Evolutionary conservation across 1,140 invertebrate genomes (phyloP).

Genomic region (Uloborus diversus): DNA sequence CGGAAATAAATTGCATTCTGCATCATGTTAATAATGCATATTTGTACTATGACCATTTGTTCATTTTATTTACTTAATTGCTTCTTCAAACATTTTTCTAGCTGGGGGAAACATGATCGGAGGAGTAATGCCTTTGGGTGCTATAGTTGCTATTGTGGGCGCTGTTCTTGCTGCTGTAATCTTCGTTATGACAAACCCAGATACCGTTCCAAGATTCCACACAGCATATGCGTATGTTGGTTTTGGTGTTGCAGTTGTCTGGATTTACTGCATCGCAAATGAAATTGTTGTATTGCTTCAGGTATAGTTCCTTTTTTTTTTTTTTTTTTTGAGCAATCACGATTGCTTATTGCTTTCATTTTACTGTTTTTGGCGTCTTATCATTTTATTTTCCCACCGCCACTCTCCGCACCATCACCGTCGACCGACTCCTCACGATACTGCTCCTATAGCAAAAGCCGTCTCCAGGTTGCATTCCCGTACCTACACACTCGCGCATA

Average conservation of each 20-base stretch:
- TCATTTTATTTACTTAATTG: neutral
- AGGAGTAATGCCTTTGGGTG: slow-evolving; percentile 62
- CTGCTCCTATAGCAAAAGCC: too few relatives aligned
- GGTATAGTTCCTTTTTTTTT: slow-evolving; percentile 56
- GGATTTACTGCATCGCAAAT: slow-evolving; percentile 75
- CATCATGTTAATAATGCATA: too few relatives aligned
- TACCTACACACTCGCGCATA: too few relatives aligned
- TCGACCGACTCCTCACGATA: too few relatives aligned
- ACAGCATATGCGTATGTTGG: slow-evolving; percentile 71
- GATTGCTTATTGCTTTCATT: too few relatives aligned
- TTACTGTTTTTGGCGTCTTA: too few relatives aligned
- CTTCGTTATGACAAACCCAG: slow-evolving; percentile 63
- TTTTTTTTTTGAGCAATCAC: slow-evolving; percentile 57
- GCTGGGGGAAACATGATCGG: slow-evolving; percentile 66
- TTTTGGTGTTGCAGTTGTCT: slow-evolving; percentile 73
- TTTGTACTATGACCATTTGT: neutral
- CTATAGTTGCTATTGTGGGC: slow-evolving; percentile 61
- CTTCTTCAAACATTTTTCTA: slow-evolving; percentile 58
- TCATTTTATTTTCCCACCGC: too few relatives aligned
- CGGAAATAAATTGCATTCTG: too few relatives aligned
- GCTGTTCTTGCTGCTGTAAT: slow-evolving; percentile 62
- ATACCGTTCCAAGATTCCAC: slow-evolving; percentile 65
- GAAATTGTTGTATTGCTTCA: slow-evolving; percentile 74
- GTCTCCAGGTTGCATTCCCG: too few relatives aligned
- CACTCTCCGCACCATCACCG: too few relatives aligned